Percentiles rank a stretch among this genome's conserved stretches.
phyloP scores from a whole-genome alignment of 2,888 invertebrate genomes.

The Ctenicera cuprea region DNA sequence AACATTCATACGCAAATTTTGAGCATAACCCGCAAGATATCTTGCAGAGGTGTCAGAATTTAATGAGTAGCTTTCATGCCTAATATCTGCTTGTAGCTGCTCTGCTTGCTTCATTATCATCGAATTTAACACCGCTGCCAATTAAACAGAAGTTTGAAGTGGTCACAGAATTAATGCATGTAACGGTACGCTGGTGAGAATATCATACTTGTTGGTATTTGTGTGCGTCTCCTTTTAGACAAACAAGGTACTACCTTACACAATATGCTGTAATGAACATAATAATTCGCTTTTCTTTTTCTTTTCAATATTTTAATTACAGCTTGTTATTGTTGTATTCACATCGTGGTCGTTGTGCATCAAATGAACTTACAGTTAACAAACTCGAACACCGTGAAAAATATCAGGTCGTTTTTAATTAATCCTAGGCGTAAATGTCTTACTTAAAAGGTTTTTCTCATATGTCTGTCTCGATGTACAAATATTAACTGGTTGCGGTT shows the following conservation, averaged over 20 bases:
- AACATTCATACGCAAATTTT: constrained; percentile 1
- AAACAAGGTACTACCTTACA: not conserved
- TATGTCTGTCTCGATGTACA: not conserved
- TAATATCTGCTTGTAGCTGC: constrained; percentile 53
- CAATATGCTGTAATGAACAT: not conserved
- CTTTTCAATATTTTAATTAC: constrained; percentile 3
- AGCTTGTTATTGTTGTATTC: constrained; percentile 10
- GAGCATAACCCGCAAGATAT: constrained; percentile 7
- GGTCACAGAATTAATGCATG: constrained; percentile 66
- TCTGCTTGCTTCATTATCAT: constrained; percentile 68
- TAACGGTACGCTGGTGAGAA: constrained; percentile 50
- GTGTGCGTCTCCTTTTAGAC: constrained; percentile 7
- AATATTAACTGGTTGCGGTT: too few relatives aligned
- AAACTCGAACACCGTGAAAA: constrained; percentile 10
- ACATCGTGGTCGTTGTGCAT: not conserved
- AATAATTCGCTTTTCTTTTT: constrained; percentile 2
- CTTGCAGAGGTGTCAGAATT: constrained; percentile 40
- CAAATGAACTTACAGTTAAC: constrained; percentile 2
- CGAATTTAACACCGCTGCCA: constrained; percentile 65
- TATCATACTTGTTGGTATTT: constrained; percentile 31
- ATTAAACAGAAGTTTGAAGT: constrained; percentile 66
- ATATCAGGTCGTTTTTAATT: constrained; percentile 4
- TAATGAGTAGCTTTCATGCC: constrained; percentile 45
- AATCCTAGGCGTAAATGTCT: not conserved
- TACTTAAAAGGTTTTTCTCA: not conserved